Percentiles rank a stretch among this genome's conserved stretches.
phyloP scores from a whole-genome alignment of 2,113 vertebrate species.

The Gallinago paraguaiae region DNA sequence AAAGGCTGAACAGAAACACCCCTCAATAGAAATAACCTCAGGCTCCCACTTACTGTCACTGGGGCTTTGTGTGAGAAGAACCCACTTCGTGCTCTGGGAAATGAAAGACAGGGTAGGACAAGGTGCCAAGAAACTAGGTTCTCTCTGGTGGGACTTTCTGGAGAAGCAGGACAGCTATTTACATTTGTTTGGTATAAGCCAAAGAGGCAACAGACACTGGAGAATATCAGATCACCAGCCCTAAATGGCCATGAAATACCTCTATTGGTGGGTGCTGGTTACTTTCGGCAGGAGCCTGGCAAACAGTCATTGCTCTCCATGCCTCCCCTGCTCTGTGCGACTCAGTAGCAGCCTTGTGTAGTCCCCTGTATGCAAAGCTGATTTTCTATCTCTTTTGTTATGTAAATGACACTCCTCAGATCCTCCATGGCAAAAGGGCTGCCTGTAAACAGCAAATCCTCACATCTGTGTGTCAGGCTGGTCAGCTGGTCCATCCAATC shows the following conservation, averaged over 20 bases:
- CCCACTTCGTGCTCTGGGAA: not conserved
- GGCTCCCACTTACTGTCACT: not conserved
- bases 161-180: not conserved
- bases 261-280: not conserved
- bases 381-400: constrained; percentile 14
- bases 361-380: constrained; percentile 6
- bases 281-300: not conserved
- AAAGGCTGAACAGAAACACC: not conserved
- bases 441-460: not conserved
- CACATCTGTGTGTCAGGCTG: not conserved
- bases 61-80: not conserved
- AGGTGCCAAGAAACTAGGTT: not conserved
- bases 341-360: not conserved
- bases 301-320: not conserved
- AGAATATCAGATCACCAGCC: not conserved
- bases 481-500: not conserved
- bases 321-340: not conserved
- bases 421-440: not conserved
- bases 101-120: not conserved
- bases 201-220: not conserved
- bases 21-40: not conserved
- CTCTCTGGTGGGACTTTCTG: not conserved
- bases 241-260: not conserved
- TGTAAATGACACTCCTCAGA: not conserved
- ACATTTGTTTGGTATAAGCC: not conserved